These are phyloP conservation scores for Drosophila heteroneura DNA, from an alignment of 2,888 invertebrate genomes.

Conservation along the genomic window DNA sequence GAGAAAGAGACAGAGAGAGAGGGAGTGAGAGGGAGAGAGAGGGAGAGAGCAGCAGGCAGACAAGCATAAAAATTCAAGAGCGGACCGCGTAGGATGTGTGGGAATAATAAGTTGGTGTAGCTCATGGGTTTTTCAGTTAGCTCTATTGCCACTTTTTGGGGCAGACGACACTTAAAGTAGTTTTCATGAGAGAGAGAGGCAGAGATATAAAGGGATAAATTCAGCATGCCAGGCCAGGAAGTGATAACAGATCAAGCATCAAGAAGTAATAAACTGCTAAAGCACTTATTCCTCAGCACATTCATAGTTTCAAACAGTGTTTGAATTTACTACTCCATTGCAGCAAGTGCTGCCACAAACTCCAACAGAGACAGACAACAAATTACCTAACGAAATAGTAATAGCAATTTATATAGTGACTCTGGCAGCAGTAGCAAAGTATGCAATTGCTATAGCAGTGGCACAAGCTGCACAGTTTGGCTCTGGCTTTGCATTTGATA, in stretches of 20 bases:
- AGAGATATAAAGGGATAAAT: background rate
- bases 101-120: conserved; percentile 19
- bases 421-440: background rate
- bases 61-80: conserved; percentile 1
- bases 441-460: background rate
- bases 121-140: conserved; percentile 26
- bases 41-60: conserved; percentile 20
- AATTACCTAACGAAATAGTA: background rate
- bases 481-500: no score
- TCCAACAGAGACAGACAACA: background rate
- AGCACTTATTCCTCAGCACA: background rate
- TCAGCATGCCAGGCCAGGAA: background rate
- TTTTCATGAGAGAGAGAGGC: conserved; percentile 40
- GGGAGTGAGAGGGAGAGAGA: background rate
- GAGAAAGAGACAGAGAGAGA: background rate
- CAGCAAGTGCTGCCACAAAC: background rate
- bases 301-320: background rate
- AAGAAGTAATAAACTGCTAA: background rate
- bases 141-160: conserved; percentile 43
- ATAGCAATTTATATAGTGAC: background rate
- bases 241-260: conserved; percentile 1
- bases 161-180: conserved; percentile 71
- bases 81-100: conserved; percentile 22
- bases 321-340: background rate
- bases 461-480: background rate